Percentiles rank a stretch among this genome's conserved stretches.
Evolutionary conservation across 2,888 invertebrate genomes (phyloP).

Genomic region (Andrena chrysosceles): DNA sequence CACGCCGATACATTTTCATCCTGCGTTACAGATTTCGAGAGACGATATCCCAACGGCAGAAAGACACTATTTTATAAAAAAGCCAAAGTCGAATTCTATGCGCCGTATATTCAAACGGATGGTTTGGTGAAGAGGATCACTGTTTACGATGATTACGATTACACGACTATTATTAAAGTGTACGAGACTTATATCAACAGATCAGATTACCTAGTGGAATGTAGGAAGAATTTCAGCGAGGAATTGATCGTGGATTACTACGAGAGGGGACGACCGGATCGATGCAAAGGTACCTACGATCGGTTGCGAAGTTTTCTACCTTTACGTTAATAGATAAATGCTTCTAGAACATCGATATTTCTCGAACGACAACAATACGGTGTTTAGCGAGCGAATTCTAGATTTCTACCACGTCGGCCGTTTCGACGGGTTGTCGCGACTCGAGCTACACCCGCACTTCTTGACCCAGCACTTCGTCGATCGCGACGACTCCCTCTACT

Average conservation of each 20-base stretch:
- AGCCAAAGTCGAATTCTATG: conserved; percentile 91
- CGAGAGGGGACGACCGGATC: conserved; percentile 89
- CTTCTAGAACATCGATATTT: conserved; percentile 84
- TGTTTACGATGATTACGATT: conserved; percentile 88
- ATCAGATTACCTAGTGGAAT: conserved; percentile 87
- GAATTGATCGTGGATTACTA: conserved; percentile 87
- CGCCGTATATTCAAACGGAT: conserved; percentile 91
- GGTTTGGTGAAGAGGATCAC: conserved; percentile 90
- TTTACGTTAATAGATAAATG: not conserved
- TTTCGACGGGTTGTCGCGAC: conserved; percentile 89
- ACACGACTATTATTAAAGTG: conserved; percentile 82
- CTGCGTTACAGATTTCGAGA: conserved; percentile 86
- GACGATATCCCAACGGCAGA: conserved; percentile 91
- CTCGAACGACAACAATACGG: conserved; percentile 69
- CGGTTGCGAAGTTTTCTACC: not conserved
- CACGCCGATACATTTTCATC: not conserved
- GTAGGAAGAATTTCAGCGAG: conserved; percentile 85
- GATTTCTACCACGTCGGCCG: conserved; percentile 88
- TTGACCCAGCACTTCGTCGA: conserved; percentile 87
- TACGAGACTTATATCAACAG: conserved; percentile 86
- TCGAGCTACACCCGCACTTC: conserved; percentile 86
- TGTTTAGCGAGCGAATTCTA: conserved; percentile 83
- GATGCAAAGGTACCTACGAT: conserved; percentile 88
- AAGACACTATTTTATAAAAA: conserved; percentile 90
- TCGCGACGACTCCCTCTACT: conserved; percentile 86